Evolutionary conservation across 2,797 vertebrate species (phyloP).

Genomic region (Delichon dasypus): DNA sequence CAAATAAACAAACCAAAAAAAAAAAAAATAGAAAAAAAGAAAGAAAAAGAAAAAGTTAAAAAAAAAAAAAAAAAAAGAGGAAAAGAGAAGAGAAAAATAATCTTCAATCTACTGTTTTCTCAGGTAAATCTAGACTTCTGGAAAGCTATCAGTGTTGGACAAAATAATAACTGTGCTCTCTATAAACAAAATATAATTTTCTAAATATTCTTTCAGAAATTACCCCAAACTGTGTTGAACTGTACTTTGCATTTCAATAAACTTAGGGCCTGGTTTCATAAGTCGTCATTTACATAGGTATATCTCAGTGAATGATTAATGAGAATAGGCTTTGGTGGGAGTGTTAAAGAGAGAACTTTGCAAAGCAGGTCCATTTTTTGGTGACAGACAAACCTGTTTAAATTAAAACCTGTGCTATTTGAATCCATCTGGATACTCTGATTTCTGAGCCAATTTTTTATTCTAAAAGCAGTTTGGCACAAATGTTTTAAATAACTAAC

Average conservation of each 20-base stretch:
- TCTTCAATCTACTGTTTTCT: not conserved
- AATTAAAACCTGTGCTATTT: constrained; percentile 34
- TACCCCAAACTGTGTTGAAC: not conserved
- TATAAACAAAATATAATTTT: not conserved
- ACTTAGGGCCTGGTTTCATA: not conserved
- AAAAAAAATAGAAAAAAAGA: too few species aligned
- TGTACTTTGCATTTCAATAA: not conserved
- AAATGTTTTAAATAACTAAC: not conserved
- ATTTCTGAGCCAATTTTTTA: constrained; percentile 7
- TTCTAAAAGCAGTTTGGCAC: not conserved
- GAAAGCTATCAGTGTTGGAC: not conserved
- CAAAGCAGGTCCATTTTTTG: not conserved
- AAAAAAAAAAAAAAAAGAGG: not conserved
- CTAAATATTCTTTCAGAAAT: not conserved
- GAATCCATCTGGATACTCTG: constrained; percentile 24
- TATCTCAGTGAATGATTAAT: constrained; percentile 17
- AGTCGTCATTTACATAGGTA: not conserved
- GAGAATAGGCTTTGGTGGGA: not conserved
- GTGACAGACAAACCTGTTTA: not conserved
- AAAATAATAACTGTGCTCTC: not conserved
- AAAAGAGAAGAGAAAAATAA: not conserved
- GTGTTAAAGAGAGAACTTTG: not conserved
- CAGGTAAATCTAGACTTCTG: not conserved
- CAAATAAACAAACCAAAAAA: not conserved
- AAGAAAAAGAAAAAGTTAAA: accelerated